Evolutionary conservation across 2,888 invertebrate genomes (phyloP).

Genomic region (Philopedon plagiatum): DNA sequence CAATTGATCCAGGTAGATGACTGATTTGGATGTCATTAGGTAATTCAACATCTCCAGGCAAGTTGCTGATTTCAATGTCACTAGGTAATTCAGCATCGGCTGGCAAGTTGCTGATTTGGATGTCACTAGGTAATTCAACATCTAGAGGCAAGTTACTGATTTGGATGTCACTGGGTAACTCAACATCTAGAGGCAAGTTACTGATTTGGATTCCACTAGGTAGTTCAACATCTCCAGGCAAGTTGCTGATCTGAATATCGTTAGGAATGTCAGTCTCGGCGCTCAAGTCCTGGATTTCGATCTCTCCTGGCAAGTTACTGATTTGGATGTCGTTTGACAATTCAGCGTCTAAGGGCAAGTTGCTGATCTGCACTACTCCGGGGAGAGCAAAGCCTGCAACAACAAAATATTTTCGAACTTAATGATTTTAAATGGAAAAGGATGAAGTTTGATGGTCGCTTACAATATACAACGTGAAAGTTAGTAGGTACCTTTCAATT

Average conservation of each 20-base stretch:
- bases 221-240: not conserved
- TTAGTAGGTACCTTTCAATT: too few species aligned
- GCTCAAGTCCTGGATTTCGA: not conserved
- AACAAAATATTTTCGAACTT: too few species aligned
- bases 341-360: slow-evolving; percentile 12
- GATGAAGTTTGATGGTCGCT: not conserved
- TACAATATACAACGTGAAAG: not conserved
- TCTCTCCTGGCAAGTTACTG: not conserved
- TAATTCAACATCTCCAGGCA: slow-evolving; percentile 10
- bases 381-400: not conserved
- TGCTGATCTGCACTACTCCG: slow-evolving; percentile 2
- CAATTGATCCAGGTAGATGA: slow-evolving; percentile 19
- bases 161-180: slow-evolving; percentile 4
- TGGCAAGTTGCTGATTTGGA: slow-evolving; percentile 36
- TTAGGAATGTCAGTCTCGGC: too few species aligned
- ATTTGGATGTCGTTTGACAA: not conserved
- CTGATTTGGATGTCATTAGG: slow-evolving; percentile 1
- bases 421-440: too few species aligned
- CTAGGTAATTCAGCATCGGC: not conserved
- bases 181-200: slow-evolving; percentile 26
- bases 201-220: too few species aligned
- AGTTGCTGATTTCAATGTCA: slow-evolving; percentile 27
- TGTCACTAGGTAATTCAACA: not conserved
- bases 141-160: slow-evolving; percentile 37
- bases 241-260: slow-evolving; percentile 5